phyloP scores from a whole-genome alignment of 1,140 invertebrate genomes.

The Diachasmimorpha longicaudata region DNA sequence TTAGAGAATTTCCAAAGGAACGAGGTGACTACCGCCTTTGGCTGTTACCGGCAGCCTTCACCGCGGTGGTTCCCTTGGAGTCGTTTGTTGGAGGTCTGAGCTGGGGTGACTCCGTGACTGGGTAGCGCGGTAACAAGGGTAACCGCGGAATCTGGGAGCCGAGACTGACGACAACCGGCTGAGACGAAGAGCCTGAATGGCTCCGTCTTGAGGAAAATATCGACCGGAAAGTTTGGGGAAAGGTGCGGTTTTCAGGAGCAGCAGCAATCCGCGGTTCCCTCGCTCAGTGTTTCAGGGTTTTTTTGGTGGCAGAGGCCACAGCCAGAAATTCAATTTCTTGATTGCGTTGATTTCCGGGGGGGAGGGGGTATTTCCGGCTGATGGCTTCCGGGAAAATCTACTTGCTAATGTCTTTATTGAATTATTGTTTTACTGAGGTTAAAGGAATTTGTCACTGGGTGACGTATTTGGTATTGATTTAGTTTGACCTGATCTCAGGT shows the following conservation, averaged over 20 bases:
- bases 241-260: conserved; percentile 7
- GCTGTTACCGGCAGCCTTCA: not conserved
- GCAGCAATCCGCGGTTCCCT: no score
- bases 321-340: no score
- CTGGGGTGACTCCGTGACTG: not conserved
- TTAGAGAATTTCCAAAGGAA: conserved; percentile 55
- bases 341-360: no score
- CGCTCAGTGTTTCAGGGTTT: no score
- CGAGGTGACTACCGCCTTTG: not conserved
- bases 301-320: no score
- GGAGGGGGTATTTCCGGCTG: no score
- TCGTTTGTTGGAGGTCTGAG: not conserved
- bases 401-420: no score
- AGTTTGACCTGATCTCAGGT: no score
- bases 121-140: not conserved
- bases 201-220: conserved; percentile 40
- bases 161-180: not conserved
- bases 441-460: no score
- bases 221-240: conserved; percentile 37
- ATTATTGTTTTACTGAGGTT: no score
- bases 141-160: not conserved
- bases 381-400: no score
- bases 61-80: not conserved
- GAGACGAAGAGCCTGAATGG: not conserved
- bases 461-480: no score